phyloP scores from a whole-genome alignment of 2,888 invertebrate species.

The Conus canariensis region DNA sequence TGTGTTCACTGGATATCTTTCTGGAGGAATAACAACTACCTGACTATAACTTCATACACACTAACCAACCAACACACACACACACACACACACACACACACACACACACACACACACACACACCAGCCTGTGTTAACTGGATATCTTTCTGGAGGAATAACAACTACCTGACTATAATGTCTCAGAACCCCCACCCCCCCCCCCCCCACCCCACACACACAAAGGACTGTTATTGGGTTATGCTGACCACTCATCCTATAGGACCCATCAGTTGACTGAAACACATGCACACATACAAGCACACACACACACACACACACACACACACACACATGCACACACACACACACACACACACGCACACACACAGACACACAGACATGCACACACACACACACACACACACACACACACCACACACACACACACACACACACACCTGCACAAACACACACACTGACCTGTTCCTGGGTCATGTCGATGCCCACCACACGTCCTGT shows the following conservation, averaged over 20 bases:
- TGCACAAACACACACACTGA: not conserved
- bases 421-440: not conserved
- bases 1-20: no score
- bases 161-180: no score
- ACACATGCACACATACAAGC: not conserved
- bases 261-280: not conserved
- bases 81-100: not conserved
- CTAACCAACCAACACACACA: not conserved
- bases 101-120: conserved; percentile 8
- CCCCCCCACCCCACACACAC: no score
- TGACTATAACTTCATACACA: no score
- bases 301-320: not conserved
- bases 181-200: fast-evolving
- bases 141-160: no score
- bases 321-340: not conserved
- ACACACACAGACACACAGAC: not conserved
- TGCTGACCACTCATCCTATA: no score
- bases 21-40: no score
- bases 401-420: not conserved
- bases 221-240: no score
- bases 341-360: not conserved
- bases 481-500: conserved; percentile 71
- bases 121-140: no score
- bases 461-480: conserved; percentile 76
- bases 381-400: not conserved